Evolutionary conservation across 2,113 vertebrate genomes (phyloP), one percentile per base, ranked within the genome.

Genomic region (Puma concolor): DNA sequence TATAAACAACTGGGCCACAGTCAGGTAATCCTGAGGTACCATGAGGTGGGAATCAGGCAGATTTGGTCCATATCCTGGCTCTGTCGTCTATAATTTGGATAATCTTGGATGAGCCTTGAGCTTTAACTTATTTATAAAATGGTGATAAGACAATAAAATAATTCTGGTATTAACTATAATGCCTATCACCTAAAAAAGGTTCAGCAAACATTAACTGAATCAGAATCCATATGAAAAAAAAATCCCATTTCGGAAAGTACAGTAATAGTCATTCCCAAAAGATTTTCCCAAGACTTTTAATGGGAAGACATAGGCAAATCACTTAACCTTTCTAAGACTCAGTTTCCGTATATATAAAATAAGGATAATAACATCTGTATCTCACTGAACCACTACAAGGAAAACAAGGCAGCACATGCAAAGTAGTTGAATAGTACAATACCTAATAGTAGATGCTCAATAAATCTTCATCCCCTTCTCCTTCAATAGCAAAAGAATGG

Each of bases 161-260:
- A 67, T 54, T 36, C 90, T 82, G 48, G 23, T 48, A 88, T 82
- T 57, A 93, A 74, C 66, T 80, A 74, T 11, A 72, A 66, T 66
- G 16, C 69, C 76, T 48, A 74, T 25, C 31, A 60, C 19, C 67
- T 57, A 44, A 41, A 63, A 96, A 38, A 60, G 33, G 27, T 29
- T 96, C 27, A 52, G 38, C 44, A 88, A 96, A 66, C 33, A 82
- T 66, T 81, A 92, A 64, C 33, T 83, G 57, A 96, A 89, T 69
- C 44, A 74, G 64, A 95, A 81, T 81, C 41, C 71, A 27, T 54
- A 27, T n/a, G 17, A 50, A 36, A 36, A 7, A 71, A 60, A 41
- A 83, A 71, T n/a, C n/a, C 52, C 77, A 82, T 23, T 95, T 63
- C 66, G 48, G 66, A 60, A 94, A 50, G 76, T 38, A 44, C 33